Evolutionary conservation across 2,888 invertebrate genomes (phyloP).

Genomic region (Lasioglossum morio): DNA sequence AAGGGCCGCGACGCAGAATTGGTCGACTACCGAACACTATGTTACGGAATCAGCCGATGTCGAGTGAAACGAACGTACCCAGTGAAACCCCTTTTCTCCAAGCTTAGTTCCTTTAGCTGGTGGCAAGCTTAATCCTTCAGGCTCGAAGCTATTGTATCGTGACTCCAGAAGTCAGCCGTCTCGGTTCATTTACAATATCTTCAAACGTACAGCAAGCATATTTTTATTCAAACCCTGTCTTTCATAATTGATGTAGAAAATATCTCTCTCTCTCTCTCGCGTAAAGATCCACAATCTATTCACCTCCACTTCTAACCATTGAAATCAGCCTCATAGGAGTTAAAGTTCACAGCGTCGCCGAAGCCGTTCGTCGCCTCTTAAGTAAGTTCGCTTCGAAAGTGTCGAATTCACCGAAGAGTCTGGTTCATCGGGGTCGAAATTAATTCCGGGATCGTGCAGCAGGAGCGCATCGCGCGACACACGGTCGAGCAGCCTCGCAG

Average conservation of each 20-base stretch:
- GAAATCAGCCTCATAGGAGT: not conserved
- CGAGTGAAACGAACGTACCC: not conserved
- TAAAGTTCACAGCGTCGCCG: not conserved
- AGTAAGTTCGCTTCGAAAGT: not conserved
- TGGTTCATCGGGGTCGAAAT: constrained; percentile 4
- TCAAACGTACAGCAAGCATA: not conserved
- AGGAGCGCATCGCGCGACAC: not conserved
- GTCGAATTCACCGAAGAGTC: constrained; percentile 3
- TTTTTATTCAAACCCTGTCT: not conserved
- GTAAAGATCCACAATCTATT: not conserved
- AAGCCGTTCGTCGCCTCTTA: not conserved
- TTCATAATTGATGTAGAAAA: not conserved
- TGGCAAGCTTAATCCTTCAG: not conserved
- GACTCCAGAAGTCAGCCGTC: not conserved
- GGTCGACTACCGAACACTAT: constrained; percentile 26
- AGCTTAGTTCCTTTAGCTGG: not conserved
- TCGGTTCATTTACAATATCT: too few relatives aligned
- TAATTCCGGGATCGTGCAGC: constrained; percentile 28
- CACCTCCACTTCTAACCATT: not conserved
- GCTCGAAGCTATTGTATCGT: not conserved
- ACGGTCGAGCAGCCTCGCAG: not conserved
- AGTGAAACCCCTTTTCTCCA: not conserved
- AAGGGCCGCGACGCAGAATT: constrained; percentile 42
- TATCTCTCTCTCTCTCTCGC: not conserved
- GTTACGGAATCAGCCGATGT: constrained; percentile 38